phyloP scores from a whole-genome alignment of 2,888 invertebrate species.

The Drosophila limbata region DNA sequence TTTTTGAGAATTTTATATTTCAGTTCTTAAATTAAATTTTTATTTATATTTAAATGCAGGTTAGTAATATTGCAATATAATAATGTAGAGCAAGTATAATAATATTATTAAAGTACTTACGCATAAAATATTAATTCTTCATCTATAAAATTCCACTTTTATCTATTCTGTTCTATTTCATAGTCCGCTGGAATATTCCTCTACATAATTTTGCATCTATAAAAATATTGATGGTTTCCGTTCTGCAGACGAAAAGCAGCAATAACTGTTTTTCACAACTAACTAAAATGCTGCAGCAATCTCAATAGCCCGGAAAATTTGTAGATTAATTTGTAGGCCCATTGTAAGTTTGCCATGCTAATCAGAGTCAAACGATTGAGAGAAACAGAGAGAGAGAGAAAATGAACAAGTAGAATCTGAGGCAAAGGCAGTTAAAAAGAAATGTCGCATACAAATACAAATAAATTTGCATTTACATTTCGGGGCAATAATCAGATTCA shows the following conservation, averaged over 20 bases:
- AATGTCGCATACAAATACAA: constrained; percentile 13
- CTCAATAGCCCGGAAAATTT: constrained; percentile 22
- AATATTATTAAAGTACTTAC: not conserved
- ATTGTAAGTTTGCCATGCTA: constrained; percentile 14
- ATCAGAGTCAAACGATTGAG: constrained; percentile 4
- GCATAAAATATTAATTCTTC: not conserved
- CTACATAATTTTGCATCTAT: not conserved
- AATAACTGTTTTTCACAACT: not conserved
- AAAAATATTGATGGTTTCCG: not conserved
- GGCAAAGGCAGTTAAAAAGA: not conserved
- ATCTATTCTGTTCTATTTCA: not conserved
- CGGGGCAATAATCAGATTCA: constrained; percentile 37
- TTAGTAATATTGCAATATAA: no score
- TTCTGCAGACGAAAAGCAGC: not conserved
- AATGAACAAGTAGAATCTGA: no score
- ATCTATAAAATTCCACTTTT: not conserved
- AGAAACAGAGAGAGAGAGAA: not conserved
- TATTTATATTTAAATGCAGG: no score
- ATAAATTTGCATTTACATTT: constrained; percentile 32
- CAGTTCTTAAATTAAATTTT: not conserved
- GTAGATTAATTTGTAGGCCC: constrained; percentile 12
- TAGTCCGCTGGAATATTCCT: not conserved
- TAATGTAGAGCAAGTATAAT: no score
- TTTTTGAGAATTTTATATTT: not conserved
- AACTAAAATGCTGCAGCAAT: not conserved